Base-by-base conservation (phyloP, 2,797 vertebrate genomes). In the Hoplostethus atlanticus region DNA sequence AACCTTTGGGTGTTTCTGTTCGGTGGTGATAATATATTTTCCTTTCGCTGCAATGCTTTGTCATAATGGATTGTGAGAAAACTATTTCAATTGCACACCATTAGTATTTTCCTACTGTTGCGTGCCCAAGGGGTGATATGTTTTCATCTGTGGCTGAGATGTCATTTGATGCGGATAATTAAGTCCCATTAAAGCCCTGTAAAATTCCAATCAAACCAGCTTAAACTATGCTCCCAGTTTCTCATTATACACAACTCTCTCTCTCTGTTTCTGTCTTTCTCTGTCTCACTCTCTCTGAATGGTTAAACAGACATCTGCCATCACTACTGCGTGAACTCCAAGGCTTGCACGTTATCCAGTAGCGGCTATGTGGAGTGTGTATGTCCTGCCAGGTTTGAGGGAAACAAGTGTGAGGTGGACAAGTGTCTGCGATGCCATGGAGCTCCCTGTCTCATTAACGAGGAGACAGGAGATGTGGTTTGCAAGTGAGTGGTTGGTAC, bases 271-370 rank as follows among this genome's bases (percentile, higher is more conserved):
- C 44, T 61, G 6, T 11, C 42, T 47, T 60, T 42, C 17, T 8
- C 42, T 15, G 2, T 4, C 3, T 36, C 16, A 47, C 16, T 25
- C 6, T 44, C 44, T 77, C 46, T 61, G 30, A 55, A 76, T 71
- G 57, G 25, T 52, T 46, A n/a, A 75, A 86, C 84, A 96, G 95
- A 96, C 86, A 95, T 95, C 87, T 96, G 95, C 84, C 96, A 99
- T 83, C 97, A 98, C 86, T 98, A 98, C 82, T 99, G 98, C 59
- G 96, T 99, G 72, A 97, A 98, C 91, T 99, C 97, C 28, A 97
- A 97, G 71, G 97, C 97, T 1, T 99, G 98, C 91, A 95, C 95
- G 0, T 92, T 99, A 48, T 96, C 96, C 9, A 95, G 94, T 15
- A 96, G 96, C 0, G 97, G 97, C 58, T 94, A 94, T 0, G 96